A percentile compares a stretch with the other conserved stretches of the same genome.
Conservation (phyloP, 2,797 vertebrate species). For the Cryptoprocta ferox region DNA sequence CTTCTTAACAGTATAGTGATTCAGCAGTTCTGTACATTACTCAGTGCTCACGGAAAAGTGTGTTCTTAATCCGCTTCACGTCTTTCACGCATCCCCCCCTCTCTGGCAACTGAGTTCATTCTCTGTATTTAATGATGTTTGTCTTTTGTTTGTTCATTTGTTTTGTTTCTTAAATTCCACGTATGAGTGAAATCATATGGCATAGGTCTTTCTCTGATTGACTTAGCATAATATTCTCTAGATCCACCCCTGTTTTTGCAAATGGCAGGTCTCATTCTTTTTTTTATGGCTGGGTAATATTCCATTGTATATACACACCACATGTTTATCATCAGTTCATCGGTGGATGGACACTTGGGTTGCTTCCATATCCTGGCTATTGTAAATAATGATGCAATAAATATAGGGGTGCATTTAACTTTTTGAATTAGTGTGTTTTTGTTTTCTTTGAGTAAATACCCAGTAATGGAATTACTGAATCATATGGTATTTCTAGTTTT, state of each 20-base stretch:
- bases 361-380: neutral
- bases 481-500: neutral
- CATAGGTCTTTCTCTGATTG: neutral
- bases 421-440: neutral
- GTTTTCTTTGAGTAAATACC: neutral
- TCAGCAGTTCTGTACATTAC: neutral
- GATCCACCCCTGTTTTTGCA: neutral
- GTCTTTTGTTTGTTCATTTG: neutral
- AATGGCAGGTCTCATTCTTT: neutral
- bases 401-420: neutral
- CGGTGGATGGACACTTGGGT: neutral
- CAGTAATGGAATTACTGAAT: neutral
- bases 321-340: neutral
- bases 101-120: neutral
- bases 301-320: neutral
- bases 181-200: neutral
- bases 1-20: neutral
- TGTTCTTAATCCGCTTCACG: neutral
- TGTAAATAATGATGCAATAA: neutral
- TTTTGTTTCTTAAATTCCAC: neutral
- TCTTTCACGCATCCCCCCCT: neutral
- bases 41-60: neutral
- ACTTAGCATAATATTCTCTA: neutral
- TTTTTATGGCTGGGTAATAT: neutral
- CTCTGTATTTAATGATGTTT: neutral